A percentile compares a stretch with the other conserved stretches of the same genome.
phyloP scores from a whole-genome alignment of 2,888 invertebrate genomes.

The Tethea ocularis region DNA sequence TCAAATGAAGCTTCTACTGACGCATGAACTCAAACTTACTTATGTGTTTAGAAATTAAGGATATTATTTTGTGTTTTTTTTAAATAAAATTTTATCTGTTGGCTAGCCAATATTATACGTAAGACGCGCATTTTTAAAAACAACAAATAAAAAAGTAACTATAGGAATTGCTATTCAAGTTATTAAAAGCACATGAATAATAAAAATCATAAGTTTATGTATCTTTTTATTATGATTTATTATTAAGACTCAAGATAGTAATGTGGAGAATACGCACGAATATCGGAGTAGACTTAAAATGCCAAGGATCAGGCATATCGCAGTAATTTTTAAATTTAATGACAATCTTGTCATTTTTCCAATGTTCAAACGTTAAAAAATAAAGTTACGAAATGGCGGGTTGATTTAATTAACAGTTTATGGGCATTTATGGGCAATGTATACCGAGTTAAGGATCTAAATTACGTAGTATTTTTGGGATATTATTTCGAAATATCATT shows the following conservation, averaged over 20 bases:
- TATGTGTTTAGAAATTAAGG: not conserved
- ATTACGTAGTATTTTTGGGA: slow-evolving; percentile 22
- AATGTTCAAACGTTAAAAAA: slow-evolving; percentile 45
- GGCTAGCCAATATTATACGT: too few relatives aligned
- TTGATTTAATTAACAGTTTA: slow-evolving; percentile 32
- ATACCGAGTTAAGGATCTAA: slow-evolving; percentile 28
- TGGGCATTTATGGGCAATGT: slow-evolving; percentile 27
- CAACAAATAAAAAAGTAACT: too few relatives aligned
- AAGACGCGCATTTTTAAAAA: too few relatives aligned
- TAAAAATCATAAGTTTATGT: not conserved
- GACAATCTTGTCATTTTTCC: slow-evolving; percentile 37
- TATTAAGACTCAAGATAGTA: too few relatives aligned
- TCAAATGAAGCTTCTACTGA: not conserved
- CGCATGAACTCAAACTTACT: not conserved
- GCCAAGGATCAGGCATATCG: slow-evolving; percentile 50
- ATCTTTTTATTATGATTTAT: too few relatives aligned
- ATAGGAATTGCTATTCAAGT: too few relatives aligned
- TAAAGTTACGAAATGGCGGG: slow-evolving; percentile 32
- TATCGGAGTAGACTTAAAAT: slow-evolving; percentile 39
- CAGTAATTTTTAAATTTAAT: slow-evolving; percentile 42
- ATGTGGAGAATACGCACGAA: not conserved
- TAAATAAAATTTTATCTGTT: too few relatives aligned
- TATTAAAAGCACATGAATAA: not conserved
- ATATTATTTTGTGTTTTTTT: too few relatives aligned
- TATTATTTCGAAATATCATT: slow-evolving; percentile 32